Evolutionary conservation across 2,797 vertebrate species (phyloP).

Genomic region (Thunnus albacares): DNA sequence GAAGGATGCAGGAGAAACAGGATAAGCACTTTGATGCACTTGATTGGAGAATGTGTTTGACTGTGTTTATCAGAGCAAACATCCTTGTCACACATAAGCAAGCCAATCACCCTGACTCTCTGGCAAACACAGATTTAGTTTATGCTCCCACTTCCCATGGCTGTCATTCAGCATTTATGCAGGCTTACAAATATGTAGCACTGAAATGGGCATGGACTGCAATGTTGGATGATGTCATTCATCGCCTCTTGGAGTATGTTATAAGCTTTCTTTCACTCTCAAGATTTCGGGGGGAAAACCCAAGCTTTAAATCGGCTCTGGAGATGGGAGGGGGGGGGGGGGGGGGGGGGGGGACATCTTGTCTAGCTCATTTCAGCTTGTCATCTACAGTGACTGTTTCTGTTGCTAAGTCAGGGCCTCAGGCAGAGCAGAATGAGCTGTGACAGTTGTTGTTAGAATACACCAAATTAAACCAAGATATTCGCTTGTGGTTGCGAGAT

Average conservation of each 20-base stretch:
- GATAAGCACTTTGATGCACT: slow-evolving; percentile 13
- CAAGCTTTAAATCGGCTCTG: slow-evolving; percentile 47
- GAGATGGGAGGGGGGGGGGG: slow-evolving; percentile 23
- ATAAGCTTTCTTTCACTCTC: slow-evolving; percentile 30
- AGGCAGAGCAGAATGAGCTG: slow-evolving; percentile 38
- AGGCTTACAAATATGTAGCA: slow-evolving; percentile 69
- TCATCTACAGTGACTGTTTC: slow-evolving; percentile 52
- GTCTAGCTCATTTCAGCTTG: slow-evolving; percentile 44
- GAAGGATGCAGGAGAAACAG: slow-evolving; percentile 1
- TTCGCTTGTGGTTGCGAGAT: slow-evolving; percentile 32
- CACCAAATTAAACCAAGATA: slow-evolving; percentile 22
- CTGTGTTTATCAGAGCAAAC: slow-evolving; percentile 49
- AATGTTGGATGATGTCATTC: slow-evolving; percentile 77
- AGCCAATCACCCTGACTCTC: slow-evolving; percentile 24
- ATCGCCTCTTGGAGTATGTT: slow-evolving; percentile 56
- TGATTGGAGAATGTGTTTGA: slow-evolving; percentile 27
- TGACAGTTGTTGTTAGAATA: slow-evolving; percentile 49
- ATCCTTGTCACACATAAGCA: slow-evolving; percentile 32
- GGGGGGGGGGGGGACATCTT: slow-evolving; percentile 52
- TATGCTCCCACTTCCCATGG: slow-evolving; percentile 59
- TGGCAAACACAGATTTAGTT: slow-evolving; percentile 39
- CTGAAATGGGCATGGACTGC: slow-evolving; percentile 63
- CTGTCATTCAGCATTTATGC: slow-evolving; percentile 69
- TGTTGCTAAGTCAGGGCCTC: slow-evolving; percentile 47
- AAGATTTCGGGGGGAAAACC: slow-evolving; percentile 73